These are phyloP conservation scores for Onychomys torridus DNA, from an alignment of 2,797 vertebrate species.

Conservation along the genomic window DNA sequence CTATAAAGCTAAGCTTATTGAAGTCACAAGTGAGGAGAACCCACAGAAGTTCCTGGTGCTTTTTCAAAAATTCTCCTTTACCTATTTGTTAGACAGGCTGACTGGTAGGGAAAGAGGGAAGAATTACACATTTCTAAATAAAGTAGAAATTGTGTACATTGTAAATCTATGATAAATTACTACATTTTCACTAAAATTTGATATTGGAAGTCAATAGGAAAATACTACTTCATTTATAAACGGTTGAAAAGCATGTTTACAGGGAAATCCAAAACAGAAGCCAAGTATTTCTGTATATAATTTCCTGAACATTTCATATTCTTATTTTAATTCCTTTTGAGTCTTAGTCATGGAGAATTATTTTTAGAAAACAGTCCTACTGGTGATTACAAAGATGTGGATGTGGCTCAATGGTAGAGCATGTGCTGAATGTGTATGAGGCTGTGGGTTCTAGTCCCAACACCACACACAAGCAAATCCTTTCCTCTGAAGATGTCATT, in stretches of 20 bases:
- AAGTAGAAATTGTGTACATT: background rate
- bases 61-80: background rate
- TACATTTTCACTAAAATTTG: background rate
- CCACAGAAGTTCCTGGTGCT: conserved; percentile 18
- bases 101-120: background rate
- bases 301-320: conserved; percentile 32
- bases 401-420: background rate
- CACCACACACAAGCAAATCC: background rate
- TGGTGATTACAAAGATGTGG: background rate
- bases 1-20: background rate
- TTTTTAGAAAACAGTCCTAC: conserved; percentile 14
- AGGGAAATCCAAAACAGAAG: background rate
- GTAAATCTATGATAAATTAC: background rate
- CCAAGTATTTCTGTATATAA: conserved; percentile 7
- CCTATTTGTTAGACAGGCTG: background rate
- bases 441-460: background rate
- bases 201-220: conserved; percentile 14
- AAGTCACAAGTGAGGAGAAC: background rate
- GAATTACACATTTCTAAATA: background rate
- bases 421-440: background rate
- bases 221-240: conserved; percentile 48
- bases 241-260: conserved; percentile 25
- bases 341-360: conserved; percentile 24
- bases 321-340: conserved; percentile 20
- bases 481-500: background rate